phyloP scores from a whole-genome alignment of 2,888 invertebrate genomes.

The Oscheius sp. region DNA sequence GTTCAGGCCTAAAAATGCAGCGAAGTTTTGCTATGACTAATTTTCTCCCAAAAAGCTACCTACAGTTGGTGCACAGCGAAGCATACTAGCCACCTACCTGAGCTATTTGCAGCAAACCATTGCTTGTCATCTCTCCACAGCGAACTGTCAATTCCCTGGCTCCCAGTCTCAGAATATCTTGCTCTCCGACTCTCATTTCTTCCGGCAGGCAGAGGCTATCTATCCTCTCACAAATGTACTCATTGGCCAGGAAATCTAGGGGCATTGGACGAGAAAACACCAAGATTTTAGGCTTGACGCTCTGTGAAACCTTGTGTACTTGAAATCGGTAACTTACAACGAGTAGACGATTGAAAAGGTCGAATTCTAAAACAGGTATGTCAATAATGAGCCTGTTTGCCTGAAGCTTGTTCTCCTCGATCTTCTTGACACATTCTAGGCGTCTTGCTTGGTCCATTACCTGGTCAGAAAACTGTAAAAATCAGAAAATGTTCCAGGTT shows the following conservation, averaged over 20 bases:
- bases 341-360: background rate
- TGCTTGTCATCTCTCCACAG: background rate
- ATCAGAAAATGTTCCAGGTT: background rate
- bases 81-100: background rate
- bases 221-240: conserved; percentile 1
- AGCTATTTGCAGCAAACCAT: background rate
- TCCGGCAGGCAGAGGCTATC: background rate
- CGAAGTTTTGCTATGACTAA: too few species aligned
- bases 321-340: background rate
- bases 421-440: background rate
- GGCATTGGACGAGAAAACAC: background rate
- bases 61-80: too few species aligned
- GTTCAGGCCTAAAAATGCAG: too few species aligned
- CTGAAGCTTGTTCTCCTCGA: background rate
- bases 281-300: background rate
- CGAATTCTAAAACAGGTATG: background rate
- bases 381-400: background rate
- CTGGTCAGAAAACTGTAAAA: conserved; percentile 3
- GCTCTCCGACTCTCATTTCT: background rate
- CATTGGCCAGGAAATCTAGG: background rate
- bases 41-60: background rate
- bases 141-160: background rate
- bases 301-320: background rate
- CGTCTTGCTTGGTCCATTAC: background rate
- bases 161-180: background rate